Evolutionary conservation across 2,113 vertebrate genomes (phyloP).

Genomic region (Psettodes erumei): DNA sequence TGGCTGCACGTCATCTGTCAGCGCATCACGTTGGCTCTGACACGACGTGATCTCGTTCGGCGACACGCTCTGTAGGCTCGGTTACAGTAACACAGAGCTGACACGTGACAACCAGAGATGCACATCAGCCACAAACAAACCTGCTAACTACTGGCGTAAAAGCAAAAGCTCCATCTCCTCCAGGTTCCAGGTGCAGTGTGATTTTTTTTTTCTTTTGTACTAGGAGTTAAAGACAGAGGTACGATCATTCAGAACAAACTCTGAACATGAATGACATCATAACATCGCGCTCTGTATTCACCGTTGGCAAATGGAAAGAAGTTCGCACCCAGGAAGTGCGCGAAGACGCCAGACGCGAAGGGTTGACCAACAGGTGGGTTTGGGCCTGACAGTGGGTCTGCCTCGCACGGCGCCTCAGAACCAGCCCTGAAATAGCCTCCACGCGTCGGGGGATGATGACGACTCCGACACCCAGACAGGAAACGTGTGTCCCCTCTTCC

Average conservation of each 20-base stretch:
- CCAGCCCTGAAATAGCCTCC: conserved; percentile 58
- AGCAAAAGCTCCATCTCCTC: neutral
- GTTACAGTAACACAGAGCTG: conserved; percentile 4
- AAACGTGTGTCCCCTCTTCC: conserved; percentile 26
- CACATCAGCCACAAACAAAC: neutral
- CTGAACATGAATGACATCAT: neutral
- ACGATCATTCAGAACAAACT: neutral
- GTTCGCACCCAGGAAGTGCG: neutral
- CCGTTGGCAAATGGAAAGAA: neutral
- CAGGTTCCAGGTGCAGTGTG: neutral
- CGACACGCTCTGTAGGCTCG: neutral
- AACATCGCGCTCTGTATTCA: neutral
- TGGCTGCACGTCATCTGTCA: neutral
- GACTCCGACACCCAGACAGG: conserved; percentile 49
- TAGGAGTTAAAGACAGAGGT: neutral
- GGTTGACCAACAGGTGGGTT: conserved; percentile 52
- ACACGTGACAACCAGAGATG: conserved; percentile 1
- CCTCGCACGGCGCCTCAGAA: conserved; percentile 15
- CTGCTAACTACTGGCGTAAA: neutral
- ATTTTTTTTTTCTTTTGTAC: neutral
- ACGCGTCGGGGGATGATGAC: conserved; percentile 46
- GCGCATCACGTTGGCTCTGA: neutral
- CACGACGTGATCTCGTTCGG: neutral
- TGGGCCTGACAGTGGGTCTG: conserved; percentile 20
- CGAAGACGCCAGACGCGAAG: conserved; percentile 23